A percentile compares a stretch with the other conserved stretches of the same genome.
Conservation (phyloP, 2,113 vertebrate genomes). For the Oreochromis niloticus region DNA sequence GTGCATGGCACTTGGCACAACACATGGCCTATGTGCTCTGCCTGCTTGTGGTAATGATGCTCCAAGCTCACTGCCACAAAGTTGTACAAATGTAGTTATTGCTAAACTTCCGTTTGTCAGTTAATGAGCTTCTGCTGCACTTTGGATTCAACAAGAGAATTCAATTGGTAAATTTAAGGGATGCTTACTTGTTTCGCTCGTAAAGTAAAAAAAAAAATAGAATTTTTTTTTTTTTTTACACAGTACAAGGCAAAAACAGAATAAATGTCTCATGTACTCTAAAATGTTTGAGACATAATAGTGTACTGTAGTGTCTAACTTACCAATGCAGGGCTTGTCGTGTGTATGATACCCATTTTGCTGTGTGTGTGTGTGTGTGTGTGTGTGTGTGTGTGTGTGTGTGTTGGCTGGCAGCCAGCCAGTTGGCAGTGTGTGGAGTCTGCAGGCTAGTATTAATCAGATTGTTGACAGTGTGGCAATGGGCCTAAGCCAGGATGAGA, state of each 20-base stretch:
- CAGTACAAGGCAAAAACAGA: neutral
- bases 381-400: neutral
- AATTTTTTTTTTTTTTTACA: neutral
- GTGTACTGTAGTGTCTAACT: neutral
- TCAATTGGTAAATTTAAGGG: neutral
- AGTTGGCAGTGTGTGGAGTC: slow-evolving; percentile 28
- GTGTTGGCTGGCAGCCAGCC: slow-evolving; percentile 14
- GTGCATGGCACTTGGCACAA: neutral
- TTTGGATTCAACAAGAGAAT: neutral
- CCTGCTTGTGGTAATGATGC: neutral
- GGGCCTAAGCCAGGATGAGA: slow-evolving; percentile 39
- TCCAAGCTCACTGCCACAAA: neutral
- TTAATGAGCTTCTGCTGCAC: neutral
- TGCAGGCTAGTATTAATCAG: slow-evolving; percentile 56
- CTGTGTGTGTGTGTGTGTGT: neutral
- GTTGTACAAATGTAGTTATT: slow-evolving; percentile 13
- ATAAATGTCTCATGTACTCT: neutral
- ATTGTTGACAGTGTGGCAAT: slow-evolving; percentile 45
- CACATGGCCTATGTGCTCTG: neutral
- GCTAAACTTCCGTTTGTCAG: slow-evolving; percentile 9
- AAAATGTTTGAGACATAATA: neutral
- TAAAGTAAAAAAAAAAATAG: neutral
- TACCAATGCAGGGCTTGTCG: neutral
- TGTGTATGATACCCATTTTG: neutral
- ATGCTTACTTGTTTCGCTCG: neutral